Conservation (phyloP, 2,113 vertebrate species). For the Sclerurus mexicanus region DNA sequence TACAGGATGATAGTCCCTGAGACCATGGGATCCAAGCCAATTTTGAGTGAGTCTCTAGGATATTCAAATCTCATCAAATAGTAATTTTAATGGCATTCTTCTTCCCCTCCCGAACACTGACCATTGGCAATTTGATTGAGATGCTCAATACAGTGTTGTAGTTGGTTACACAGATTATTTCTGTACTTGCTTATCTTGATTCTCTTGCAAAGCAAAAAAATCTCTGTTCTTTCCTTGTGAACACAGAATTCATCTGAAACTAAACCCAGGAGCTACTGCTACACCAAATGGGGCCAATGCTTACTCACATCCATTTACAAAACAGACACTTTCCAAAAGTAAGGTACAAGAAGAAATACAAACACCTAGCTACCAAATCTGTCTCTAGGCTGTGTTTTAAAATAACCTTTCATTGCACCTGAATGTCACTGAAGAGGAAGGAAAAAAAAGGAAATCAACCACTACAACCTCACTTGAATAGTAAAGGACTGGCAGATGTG, state of each 20-base stretch:
- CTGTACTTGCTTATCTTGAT: background rate
- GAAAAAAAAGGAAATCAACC: background rate
- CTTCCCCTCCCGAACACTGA: rapidly evolving
- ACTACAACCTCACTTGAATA: background rate
- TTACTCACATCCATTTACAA: background rate
- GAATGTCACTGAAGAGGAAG: background rate
- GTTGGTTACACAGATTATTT: background rate
- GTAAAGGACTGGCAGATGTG: constrained; percentile 43
- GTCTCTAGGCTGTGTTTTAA: background rate
- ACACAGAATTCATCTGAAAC: background rate
- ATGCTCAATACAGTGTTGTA: rapidly evolving
- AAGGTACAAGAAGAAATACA: background rate
- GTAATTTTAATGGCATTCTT: background rate
- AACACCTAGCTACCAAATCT: background rate
- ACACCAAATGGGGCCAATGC: rapidly evolving
- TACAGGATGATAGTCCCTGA: background rate
- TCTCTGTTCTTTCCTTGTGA: background rate
- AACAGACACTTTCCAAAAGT: background rate
- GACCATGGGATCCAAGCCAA: background rate
- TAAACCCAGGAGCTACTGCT: background rate
- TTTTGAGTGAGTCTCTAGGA: background rate
- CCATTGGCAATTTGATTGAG: background rate
- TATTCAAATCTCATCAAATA: background rate
- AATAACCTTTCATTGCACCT: background rate
- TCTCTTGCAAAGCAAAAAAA: background rate